These are phyloP conservation scores for Piaya cayana DNA, from an alignment of 2,113 vertebrate genomes.

Conservation along the genomic window DNA sequence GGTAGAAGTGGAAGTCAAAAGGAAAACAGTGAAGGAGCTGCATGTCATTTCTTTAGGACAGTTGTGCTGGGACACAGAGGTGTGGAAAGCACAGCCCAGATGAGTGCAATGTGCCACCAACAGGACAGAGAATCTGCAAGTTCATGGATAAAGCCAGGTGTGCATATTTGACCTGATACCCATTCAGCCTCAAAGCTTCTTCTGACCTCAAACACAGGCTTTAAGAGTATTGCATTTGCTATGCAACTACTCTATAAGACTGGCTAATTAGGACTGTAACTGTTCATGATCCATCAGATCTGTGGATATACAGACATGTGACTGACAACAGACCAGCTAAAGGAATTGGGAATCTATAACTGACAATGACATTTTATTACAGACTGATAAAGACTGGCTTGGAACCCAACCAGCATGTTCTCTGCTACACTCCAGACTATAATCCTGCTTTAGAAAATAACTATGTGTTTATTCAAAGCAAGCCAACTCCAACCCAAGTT, in stretches of 20 bases:
- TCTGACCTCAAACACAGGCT: background rate
- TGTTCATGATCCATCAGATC: background rate
- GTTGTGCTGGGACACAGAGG: background rate
- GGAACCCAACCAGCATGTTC: background rate
- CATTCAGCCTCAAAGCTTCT: background rate
- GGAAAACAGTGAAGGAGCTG: background rate
- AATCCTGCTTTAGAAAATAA: conserved; percentile 7
- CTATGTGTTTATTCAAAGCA: background rate
- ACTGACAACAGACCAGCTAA: background rate
- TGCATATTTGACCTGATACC: background rate
- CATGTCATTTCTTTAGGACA: background rate
- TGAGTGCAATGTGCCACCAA: rapidly evolving
- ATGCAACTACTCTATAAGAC: background rate
- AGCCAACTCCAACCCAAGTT: background rate
- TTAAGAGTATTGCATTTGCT: background rate
- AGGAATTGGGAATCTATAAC: background rate
- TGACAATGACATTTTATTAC: background rate
- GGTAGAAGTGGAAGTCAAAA: background rate
- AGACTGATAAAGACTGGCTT: background rate
- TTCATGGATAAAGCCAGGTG: background rate
- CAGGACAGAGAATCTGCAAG: background rate
- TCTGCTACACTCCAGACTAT: background rate
- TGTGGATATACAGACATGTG: background rate
- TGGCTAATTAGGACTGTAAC: background rate
- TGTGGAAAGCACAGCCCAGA: background rate